phyloP scores from a whole-genome alignment of 1,140 invertebrate genomes.

The Macrobrachium rosenbergii region DNA sequence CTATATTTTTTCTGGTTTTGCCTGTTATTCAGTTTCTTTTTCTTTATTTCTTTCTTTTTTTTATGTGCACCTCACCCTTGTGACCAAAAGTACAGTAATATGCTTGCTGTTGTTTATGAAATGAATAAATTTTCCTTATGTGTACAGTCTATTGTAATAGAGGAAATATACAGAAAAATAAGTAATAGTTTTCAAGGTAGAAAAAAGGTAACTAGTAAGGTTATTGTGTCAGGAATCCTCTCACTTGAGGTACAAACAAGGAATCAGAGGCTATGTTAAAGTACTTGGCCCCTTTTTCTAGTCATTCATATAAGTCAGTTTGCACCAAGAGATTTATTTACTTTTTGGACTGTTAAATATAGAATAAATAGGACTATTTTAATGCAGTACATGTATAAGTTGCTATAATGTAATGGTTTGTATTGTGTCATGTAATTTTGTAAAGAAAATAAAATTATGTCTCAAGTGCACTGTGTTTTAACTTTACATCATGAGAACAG shows the following conservation, averaged over 20 bases:
- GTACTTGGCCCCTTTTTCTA: slow-evolving; percentile 57
- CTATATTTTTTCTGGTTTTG: too few relatives aligned
- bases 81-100: too few relatives aligned
- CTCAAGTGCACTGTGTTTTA: too few relatives aligned
- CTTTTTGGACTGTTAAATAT: slow-evolving; percentile 56
- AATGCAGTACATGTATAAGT: slow-evolving; percentile 41
- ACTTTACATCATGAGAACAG: too few relatives aligned
- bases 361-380: slow-evolving; percentile 33
- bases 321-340: slow-evolving; percentile 59
- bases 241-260: slow-evolving; percentile 40
- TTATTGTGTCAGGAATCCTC: neutral
- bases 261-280: slow-evolving; percentile 55
- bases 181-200: neutral
- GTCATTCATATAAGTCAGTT: slow-evolving; percentile 59
- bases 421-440: slow-evolving; percentile 56
- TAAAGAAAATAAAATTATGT: slow-evolving; percentile 48
- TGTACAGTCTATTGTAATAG: neutral
- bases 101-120: neutral
- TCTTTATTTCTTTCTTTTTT: too few relatives aligned
- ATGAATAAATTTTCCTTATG: neutral
- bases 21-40: too few relatives aligned
- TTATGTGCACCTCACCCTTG: too few relatives aligned
- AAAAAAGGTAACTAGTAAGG: too few relatives aligned
- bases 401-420: slow-evolving; percentile 60
- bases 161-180: neutral